Percentiles rank a stretch among this genome's conserved stretches.
These are phyloP conservation scores for Apodemus agrarius DNA, from an alignment of 2,797 vertebrate genomes.

Conservation along the genomic window DNA sequence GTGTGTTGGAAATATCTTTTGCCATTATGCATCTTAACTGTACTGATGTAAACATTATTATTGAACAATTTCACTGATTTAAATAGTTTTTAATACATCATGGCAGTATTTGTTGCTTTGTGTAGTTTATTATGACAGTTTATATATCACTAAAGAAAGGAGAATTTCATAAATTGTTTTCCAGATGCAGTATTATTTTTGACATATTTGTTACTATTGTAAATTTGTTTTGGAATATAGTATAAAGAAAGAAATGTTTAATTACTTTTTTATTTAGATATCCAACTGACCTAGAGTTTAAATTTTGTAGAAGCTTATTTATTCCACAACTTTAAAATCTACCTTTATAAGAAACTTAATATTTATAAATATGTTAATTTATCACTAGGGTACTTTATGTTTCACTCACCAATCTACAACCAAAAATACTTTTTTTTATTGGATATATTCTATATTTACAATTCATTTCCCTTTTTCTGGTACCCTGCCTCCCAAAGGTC, in stretches of 20 bases:
- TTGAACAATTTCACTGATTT: background rate
- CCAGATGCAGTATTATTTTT: background rate
- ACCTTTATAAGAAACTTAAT: background rate
- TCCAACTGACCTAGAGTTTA: background rate
- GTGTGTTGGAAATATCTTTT: constrained; percentile 17
- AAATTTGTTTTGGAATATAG: background rate
- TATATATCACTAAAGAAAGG: background rate
- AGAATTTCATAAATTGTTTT: background rate
- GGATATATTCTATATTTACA: too few species aligned
- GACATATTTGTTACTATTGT: background rate
- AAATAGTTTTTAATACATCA: background rate
- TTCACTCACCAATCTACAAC: background rate
- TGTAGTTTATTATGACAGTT: background rate
- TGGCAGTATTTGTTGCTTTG: background rate
- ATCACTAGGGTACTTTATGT: background rate
- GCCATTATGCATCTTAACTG: background rate
- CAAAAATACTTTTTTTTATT: too few species aligned
- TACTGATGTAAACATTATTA: background rate
- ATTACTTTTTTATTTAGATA: background rate
- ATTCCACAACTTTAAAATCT: background rate
- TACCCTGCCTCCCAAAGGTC: too few species aligned
- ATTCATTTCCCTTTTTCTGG: too few species aligned
- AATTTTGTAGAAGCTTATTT: background rate
- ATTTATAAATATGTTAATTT: background rate
- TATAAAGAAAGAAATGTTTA: background rate